Evolutionary conservation across 1,140 invertebrate species (phyloP).

Genomic region (Aporrectodea caliginosa): DNA sequence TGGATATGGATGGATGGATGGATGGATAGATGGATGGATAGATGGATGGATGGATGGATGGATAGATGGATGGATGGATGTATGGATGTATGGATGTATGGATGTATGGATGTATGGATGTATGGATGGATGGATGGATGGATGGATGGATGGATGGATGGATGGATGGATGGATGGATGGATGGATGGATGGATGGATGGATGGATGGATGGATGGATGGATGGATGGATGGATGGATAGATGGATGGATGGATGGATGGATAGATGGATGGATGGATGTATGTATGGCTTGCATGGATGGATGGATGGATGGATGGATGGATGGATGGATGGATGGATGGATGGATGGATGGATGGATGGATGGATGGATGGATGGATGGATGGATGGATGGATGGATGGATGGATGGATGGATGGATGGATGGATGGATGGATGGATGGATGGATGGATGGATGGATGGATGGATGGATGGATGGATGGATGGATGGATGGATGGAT

Average conservation of each 20-base stretch:
- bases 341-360: background rate
- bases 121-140: no score
- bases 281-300: no score
- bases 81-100: no score
- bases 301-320: conserved; percentile 5
- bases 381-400: background rate
- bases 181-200: conserved; percentile 11
- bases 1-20: no score
- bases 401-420: background rate
- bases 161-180: conserved; percentile 3
- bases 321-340: background rate
- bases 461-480: background rate
- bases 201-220: conserved; percentile 14
- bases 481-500: background rate
- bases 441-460: background rate
- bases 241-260: no score
- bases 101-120: no score
- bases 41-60: no score
- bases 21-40: no score
- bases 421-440: background rate
- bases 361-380: background rate
- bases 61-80: no score
- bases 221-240: no score
- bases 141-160: background rate
- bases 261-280: no score